Evolutionary conservation across 2,888 invertebrate genomes (phyloP).

Genomic region (Dysmachus trigonus): DNA sequence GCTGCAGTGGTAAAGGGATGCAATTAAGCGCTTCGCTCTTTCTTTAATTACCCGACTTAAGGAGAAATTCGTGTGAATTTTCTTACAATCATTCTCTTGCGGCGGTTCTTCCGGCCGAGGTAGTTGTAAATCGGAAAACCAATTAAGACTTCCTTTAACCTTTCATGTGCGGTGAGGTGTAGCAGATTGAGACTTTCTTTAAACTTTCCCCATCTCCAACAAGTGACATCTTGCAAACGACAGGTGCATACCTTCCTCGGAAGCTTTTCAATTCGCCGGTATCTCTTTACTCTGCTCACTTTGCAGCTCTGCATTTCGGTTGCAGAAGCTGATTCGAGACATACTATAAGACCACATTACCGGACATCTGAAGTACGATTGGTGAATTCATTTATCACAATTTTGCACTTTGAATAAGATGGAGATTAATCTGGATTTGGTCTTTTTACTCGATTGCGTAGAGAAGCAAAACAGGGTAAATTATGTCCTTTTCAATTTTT

Average conservation of each 20-base stretch:
- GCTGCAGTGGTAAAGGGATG: not conserved
- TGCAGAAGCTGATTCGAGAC: not conserved
- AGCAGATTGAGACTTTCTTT: not conserved
- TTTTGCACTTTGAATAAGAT: not conserved
- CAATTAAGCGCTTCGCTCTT: not conserved
- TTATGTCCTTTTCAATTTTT: not conserved
- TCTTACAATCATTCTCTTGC: not conserved
- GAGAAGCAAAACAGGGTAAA: not conserved
- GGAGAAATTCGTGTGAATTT: conserved; percentile 16
- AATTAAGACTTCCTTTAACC: conserved; percentile 6
- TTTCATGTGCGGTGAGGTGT: not conserved
- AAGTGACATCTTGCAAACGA: not conserved
- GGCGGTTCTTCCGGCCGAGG: not conserved
- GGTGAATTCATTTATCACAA: not conserved
- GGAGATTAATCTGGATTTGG: not conserved
- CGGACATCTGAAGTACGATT: not conserved
- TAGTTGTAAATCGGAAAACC: conserved; percentile 1
- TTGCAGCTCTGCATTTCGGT: not conserved
- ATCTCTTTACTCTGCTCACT: not conserved
- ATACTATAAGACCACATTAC: not conserved
- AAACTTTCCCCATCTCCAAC: not conserved
- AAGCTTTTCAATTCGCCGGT: not conserved
- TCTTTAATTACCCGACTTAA: conserved; percentile 3
- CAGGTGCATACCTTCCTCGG: not conserved
- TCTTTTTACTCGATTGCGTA: not conserved